Base-by-base conservation (phyloP, 2,888 invertebrate species). In the Pandemis corylana region DNA sequence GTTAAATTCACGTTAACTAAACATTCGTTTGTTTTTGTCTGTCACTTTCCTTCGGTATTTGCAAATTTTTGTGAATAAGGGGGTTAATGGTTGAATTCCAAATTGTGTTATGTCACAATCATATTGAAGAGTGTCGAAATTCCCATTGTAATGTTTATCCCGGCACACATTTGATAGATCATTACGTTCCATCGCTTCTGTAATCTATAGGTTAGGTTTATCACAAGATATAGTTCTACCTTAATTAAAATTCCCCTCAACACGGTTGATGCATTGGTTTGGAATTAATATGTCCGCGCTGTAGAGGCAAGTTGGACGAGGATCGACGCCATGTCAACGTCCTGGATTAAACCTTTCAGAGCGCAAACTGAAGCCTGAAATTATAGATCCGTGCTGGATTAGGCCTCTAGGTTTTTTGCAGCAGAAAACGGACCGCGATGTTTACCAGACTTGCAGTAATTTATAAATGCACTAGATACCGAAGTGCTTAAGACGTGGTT, bases 261-360 rank as follows among this genome's bases (percentile, higher is more conserved):
- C 9, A 28, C 28, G 6, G 15, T 56, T 65, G 28, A 36, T 65
- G 49, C 49, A 65, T 65, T 28, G 46, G 49, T 49, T 65, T 49
- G 53, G 53, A 53, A 67, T 67, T 67, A 67, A 53, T 36, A 67
- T 53, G 67, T 53, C 67, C 10, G 41, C 41, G 41, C 12, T 53
- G n/a, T 66, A 66, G 66, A 41, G 51, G n/a, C 67, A 53, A 53
- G 10, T 67, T 53, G 53, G 53, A 53, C 67, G 51, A 41, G 41
- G 53, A 13, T n/a, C 67, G 67, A n/a, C 41, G 53, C 28, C 28
- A 28, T 49, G 67, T 51, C 53, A 51, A 28, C 51, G 28, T n/a
- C 53, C 53, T 56, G 53, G 67, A 53, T 67, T 67, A 15, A 67
- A 36, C 51, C 67, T 15, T 51, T 51, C 51, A 28, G 65, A 65